These are phyloP conservation scores for Kryptolebias marmoratus DNA, from an alignment of 2,113 vertebrate species.

Conservation along the genomic window DNA sequence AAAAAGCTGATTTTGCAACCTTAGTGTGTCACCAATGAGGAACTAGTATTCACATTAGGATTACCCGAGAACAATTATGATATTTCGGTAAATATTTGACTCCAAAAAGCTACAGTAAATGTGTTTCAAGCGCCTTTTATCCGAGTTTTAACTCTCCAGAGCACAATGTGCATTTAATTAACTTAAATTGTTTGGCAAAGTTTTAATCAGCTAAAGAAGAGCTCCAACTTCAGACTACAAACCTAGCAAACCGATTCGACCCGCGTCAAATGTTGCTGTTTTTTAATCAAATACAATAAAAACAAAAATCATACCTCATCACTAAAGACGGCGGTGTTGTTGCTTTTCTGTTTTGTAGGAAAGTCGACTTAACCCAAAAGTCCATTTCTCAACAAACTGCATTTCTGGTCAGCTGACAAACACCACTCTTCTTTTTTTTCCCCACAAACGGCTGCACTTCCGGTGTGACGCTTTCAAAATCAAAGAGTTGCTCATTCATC, in stretches of 20 bases:
- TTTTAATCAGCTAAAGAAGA: neutral
- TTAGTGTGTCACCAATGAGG: constrained; percentile 40
- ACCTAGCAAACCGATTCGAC: neutral
- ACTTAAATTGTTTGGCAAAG: neutral
- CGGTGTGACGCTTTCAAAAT: constrained; percentile 10
- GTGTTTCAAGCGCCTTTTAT: neutral
- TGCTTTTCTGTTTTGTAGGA: neutral
- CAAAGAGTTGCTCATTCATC: neutral
- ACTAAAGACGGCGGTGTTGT: neutral
- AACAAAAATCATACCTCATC: constrained; percentile 24
- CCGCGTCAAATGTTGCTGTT: neutral
- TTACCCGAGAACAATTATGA: neutral
- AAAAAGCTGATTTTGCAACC: constrained; percentile 41
- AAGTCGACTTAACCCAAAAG: neutral
- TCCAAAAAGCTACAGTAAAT: neutral
- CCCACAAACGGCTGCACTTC: neutral
- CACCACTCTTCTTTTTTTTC: neutral
- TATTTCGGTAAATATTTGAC: neutral
- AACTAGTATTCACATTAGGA: constrained; percentile 54
- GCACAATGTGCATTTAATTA: neutral
- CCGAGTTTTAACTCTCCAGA: too few relatives aligned
- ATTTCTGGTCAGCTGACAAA: constrained; percentile 42
- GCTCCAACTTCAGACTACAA: neutral
- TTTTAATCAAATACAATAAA: neutral
- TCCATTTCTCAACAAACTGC: constrained; percentile 15